Conservation (phyloP, 2,113 vertebrate species). For the Trachemys scripta region DNA sequence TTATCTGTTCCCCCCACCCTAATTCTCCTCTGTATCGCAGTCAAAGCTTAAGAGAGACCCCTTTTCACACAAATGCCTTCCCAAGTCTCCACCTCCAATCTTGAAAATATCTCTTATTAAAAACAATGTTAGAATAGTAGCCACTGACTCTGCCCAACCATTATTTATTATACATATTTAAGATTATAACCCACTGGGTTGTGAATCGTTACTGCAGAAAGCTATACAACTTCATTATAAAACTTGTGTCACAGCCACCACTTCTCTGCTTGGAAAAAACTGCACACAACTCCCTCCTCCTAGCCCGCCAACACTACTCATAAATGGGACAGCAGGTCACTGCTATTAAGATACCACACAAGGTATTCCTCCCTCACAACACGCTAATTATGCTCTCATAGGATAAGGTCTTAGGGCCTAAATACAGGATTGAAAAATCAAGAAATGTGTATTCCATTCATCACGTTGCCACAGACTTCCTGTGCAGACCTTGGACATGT, state of each 20-base stretch:
- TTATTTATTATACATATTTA: conserved; percentile 8
- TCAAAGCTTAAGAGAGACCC: neutral
- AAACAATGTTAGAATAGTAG: neutral
- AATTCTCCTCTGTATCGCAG: neutral
- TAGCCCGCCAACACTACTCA: neutral
- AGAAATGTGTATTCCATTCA: conserved; percentile 1
- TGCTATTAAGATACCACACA: neutral
- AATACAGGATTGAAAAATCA: conserved; percentile 35
- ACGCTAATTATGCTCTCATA: neutral
- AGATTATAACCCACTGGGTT: neutral
- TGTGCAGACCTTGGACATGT: conserved; percentile 37
- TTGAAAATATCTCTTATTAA: neutral
- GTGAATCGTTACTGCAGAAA: conserved; percentile 14
- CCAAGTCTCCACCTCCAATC: neutral
- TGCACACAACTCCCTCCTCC: conserved; percentile 10
- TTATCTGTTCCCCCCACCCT: neutral
- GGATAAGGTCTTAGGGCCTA: conserved; percentile 20
- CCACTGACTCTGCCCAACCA: neutral
- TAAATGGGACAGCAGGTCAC: neutral
- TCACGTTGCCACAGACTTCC: conserved; percentile 28
- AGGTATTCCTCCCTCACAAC: neutral
- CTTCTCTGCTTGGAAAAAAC: conserved; percentile 1
- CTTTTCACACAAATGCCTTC: neutral
- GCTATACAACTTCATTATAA: neutral
- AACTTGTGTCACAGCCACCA: neutral